Evolutionary conservation across 2,797 vertebrate genomes (phyloP).

Genomic region (Sylvilagus floridanus): DNA sequence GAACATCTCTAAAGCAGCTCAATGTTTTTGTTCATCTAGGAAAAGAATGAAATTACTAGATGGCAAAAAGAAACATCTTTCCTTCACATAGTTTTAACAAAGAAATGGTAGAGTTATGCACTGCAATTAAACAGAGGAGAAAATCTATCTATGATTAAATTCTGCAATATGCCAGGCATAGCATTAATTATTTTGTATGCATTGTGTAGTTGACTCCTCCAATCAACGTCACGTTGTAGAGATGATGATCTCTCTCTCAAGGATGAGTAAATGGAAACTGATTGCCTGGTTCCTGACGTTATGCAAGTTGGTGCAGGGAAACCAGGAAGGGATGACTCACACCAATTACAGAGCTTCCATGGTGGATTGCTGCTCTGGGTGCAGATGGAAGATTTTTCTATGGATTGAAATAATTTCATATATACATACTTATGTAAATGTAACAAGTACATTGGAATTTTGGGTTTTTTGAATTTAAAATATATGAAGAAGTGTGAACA

Average conservation of each 20-base stretch:
- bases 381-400: not conserved
- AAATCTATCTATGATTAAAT: not conserved
- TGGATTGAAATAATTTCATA: not conserved
- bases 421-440: not conserved
- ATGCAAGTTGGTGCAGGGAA: not conserved
- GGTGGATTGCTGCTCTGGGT: not conserved
- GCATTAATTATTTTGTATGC: not conserved
- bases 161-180: not conserved
- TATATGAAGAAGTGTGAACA: not conserved
- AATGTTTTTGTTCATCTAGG: not conserved
- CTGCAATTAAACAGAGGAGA: constrained; percentile 24
- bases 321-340: fast-evolving
- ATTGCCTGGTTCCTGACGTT: not conserved
- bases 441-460: not conserved
- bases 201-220: not conserved
- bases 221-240: not conserved
- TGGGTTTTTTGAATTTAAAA: not conserved
- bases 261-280: not conserved
- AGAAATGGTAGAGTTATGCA: not conserved
- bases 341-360: not conserved
- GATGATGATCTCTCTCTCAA: not conserved
- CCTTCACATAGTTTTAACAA: not conserved
- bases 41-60: not conserved
- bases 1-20: not conserved
- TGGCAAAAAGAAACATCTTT: not conserved